Evolutionary conservation across 2,797 vertebrate genomes (phyloP).

Genomic region (Sebastes dallii): DNA sequence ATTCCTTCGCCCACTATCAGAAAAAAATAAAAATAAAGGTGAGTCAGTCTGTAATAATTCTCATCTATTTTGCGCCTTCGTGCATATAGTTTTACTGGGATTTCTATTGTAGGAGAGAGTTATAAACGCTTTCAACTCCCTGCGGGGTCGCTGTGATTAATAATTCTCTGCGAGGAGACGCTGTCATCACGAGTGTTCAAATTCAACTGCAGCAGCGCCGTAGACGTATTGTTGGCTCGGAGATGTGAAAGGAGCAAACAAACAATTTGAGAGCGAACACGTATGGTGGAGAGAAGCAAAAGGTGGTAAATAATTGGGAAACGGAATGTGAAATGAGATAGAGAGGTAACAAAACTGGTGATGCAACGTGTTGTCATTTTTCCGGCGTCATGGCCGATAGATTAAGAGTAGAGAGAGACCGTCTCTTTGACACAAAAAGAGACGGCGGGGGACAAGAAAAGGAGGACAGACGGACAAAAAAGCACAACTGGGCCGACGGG

Average conservation of each 20-base stretch:
- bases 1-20: neutral
- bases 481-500: neutral
- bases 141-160: constrained; percentile 17
- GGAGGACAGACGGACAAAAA: constrained; percentile 18
- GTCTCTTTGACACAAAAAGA: neutral
- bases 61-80: neutral
- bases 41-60: neutral
- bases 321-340: neutral
- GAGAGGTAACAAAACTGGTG: neutral
- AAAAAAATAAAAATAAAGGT: neutral
- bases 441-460: constrained; percentile 12
- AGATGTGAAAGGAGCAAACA: neutral
- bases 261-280: neutral
- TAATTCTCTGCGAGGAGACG: constrained; percentile 28
- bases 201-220: neutral
- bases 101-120: neutral
- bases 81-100: neutral
- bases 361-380: neutral
- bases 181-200: neutral
- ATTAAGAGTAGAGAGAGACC: constrained; percentile 4
- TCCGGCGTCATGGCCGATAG: constrained; percentile 9
- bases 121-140: neutral
- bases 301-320: constrained; percentile 4
- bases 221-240: neutral
- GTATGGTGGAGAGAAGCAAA: neutral